Evolutionary conservation across 2,113 vertebrate genomes (phyloP), one percentile per base, ranked within the genome.

Genomic region (Muntiacus reevesi): DNA sequence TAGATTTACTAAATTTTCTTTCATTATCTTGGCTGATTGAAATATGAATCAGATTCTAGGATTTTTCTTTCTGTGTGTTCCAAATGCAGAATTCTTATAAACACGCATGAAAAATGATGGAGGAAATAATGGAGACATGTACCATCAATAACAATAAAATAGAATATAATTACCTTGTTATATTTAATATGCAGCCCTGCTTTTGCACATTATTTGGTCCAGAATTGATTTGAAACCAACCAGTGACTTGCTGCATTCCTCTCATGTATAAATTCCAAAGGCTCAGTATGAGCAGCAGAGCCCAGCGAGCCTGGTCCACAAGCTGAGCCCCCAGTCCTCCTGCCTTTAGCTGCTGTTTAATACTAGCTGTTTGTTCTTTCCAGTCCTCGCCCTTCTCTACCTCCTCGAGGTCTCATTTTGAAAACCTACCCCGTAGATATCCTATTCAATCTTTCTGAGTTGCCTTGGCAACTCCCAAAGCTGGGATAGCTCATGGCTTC

Each of bases 391-490:
- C 40, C 89, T 89, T 92, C 52, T 67, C 74, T 45, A 50, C 87
- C 84, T 97, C 89, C 97, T 96, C 94, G 50, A 92, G 79, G 95
- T 95, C 94, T 97, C 81, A 85, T 89, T 98, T 96, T 33, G 60
- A 93, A 98, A 98, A 60, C 9, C 59, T 82, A 60, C 64, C 60
- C 89, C 8, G 12, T 43, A 89, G 86, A 96, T 60, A 95, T 36
- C 40, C 57, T 95, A 85, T 76, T 95, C 81, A 87, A 43, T 96
- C 92, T 55, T 97, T 94, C 89, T 47, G 74, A 85, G 97, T 98
- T 98, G 96, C 97, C 97, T 92, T 96, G 95, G 96, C 92, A 98
- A 98, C 98, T 85, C 94, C 91, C 74, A 94, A 93, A 90, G 97
- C 76, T 43, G 96, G 85, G 87, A 28, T 28, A 91, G 64, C 40